Evolutionary conservation across 92 coral and sea anemone genomes (phyloP).

Genomic region (Phenganax marumi): DNA sequence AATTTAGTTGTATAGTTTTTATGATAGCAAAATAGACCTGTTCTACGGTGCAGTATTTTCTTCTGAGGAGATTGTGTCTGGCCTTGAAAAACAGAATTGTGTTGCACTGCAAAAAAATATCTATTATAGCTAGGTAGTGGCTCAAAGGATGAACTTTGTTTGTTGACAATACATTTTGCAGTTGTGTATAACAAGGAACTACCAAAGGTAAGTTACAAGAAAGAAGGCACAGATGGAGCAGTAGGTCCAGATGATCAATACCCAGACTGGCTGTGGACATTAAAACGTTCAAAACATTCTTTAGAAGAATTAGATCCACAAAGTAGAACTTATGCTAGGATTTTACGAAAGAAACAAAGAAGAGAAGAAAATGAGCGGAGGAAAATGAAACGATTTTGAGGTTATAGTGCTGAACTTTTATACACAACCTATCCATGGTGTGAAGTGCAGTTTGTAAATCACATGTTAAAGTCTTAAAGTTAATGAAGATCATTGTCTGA

Average conservation of each 20-base stretch:
- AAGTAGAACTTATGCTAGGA: background rate
- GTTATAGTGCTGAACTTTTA: background rate
- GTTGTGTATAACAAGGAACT: background rate
- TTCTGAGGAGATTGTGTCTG: background rate
- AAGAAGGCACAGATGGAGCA: background rate
- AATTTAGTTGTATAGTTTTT: too few species aligned
- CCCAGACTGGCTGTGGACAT: conserved; percentile 24
- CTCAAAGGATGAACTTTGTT: too few species aligned
- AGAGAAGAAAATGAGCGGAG: conserved; percentile 28
- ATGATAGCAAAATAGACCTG: background rate
- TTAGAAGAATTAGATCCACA: conserved; percentile 9
- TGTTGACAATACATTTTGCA: background rate
- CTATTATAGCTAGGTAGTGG: too few species aligned
- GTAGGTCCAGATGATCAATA: conserved; percentile 5
- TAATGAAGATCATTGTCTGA: too few species aligned
- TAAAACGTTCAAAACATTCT: background rate
- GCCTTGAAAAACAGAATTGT: too few species aligned
- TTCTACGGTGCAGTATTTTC: background rate
- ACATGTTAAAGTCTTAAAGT: too few species aligned
- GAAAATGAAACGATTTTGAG: conserved; percentile 29
- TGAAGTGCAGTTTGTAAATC: too few species aligned
- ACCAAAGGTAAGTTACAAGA: conserved; percentile 2
- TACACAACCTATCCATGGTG: too few species aligned
- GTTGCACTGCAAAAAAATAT: too few species aligned
- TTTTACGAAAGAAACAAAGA: conserved; percentile 2